These are phyloP conservation scores for Bombus waltoni DNA, from an alignment of 1,140 invertebrate species.

Conservation along the genomic window DNA sequence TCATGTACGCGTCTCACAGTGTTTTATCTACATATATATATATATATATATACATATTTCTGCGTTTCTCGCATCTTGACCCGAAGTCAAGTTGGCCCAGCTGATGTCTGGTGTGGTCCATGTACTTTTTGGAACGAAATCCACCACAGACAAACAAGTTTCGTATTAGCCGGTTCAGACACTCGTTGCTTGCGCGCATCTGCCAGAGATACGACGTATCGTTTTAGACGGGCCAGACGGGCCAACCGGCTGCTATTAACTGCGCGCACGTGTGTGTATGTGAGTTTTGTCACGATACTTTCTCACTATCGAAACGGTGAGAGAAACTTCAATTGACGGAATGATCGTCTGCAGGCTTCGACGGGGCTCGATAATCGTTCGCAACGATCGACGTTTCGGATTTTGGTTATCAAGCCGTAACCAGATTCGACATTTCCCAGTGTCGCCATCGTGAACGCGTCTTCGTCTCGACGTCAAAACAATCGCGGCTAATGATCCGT, in stretches of 20 bases:
- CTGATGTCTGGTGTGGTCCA: background rate
- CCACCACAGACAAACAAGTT: background rate
- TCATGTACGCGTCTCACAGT: too few relatives aligned
- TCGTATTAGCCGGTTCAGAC: background rate
- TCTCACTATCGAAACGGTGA: slow-evolving; percentile 10
- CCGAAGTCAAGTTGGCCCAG: background rate
- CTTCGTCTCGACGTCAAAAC: background rate
- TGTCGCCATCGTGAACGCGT: background rate
- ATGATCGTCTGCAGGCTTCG: background rate
- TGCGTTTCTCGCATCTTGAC: background rate
- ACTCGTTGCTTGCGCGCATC: background rate
- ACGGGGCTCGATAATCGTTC: background rate
- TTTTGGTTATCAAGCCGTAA: background rate
- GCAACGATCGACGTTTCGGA: background rate
- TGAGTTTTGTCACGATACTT: background rate
- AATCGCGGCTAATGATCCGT: background rate
- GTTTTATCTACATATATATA: background rate
- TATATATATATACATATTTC: background rate
- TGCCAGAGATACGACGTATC: background rate
- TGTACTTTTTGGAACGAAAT: background rate
- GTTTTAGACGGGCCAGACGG: background rate
- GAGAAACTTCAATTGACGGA: slow-evolving; percentile 39
- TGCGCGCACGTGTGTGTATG: too few relatives aligned
- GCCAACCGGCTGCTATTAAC: background rate
- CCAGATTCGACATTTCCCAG: background rate